Base-by-base conservation (phyloP, 2,113 vertebrate species). In the Cebus imitator region DNA sequence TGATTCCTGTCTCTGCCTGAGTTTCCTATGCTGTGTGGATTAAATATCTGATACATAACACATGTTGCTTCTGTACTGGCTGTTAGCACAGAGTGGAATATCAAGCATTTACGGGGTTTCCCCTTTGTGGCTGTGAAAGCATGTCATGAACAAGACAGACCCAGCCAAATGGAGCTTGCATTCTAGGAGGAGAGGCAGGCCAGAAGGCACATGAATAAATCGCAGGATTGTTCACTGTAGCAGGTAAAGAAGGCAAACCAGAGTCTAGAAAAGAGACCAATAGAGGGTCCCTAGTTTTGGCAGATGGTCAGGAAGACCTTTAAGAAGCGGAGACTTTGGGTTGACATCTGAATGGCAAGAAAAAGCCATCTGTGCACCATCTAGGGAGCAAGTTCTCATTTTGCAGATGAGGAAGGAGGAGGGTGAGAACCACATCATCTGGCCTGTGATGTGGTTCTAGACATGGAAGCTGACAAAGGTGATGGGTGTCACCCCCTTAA, bases 401-500 rank as follows among this genome's bases (percentile, higher is more conserved):
- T 17, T 73, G 35, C 18, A 37, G 16, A 8, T 3, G 45, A 83
- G n/a, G 55, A 45, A 30, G 73, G 1, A 18, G 52, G 70, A n/a
- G 32, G n/a, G 30, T 11, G 5, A 20, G 35, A 37, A 27, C 20
- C 0, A 10, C 21, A 1, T 0, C 13, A 23, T 16, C 8, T 16
- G 25, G 20, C 73, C 40, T 64, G 37, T 5, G 50, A 75, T 2
- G 6, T 2, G 16, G 21, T 9, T 52, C 37, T 4, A 32, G 45
- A 27, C 2, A 5, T 2, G 40, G 64, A 20, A 32, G 4, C 17
- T 1, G 27, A 75, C 7, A 1, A n/a, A 83, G n/a, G 18, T 14
- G 37, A 32, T 0, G 3, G 25, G 55, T 4, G 43, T 8, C 45
- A 2, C 23, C 4, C 2, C 0, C 8, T 18, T 27, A 9, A 18